These are phyloP conservation scores for Virgularia gustaviana DNA, from an alignment of 92 coral and sea anemone genomes.

Conservation along the genomic window DNA sequence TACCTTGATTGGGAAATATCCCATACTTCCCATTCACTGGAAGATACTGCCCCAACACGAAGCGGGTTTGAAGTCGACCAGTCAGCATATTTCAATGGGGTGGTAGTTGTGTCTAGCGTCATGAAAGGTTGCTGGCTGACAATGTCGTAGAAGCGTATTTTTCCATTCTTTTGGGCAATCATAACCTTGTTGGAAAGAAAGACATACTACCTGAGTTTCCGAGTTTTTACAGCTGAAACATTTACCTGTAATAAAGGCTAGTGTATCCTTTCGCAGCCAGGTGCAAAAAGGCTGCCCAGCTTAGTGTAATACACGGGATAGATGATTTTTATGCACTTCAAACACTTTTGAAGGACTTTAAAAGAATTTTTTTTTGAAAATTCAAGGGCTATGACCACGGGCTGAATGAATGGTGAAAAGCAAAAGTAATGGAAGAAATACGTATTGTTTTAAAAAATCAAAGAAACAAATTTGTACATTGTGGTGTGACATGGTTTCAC, in stretches of 20 bases:
- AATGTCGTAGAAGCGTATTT: slow-evolving; percentile 82
- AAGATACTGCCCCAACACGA: slow-evolving; percentile 84
- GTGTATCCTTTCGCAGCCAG: not conserved
- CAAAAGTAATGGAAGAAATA: no score
- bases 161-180: slow-evolving; percentile 97
- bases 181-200: slow-evolving; percentile 56
- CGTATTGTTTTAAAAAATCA: no score
- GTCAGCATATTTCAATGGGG: slow-evolving; percentile 86
- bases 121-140: slow-evolving; percentile 90
- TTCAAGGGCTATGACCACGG: no score
- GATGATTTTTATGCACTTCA: no score
- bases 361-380: no score
- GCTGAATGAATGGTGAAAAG: no score
- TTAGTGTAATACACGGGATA: no score
- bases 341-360: no score
- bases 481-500: no score
- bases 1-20: slow-evolving; percentile 95
- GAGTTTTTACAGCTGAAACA: not conserved
- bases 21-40: slow-evolving; percentile 95
- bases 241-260: not conserved
- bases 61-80: slow-evolving; percentile 80
- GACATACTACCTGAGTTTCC: not conserved
- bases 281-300: no score
- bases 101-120: slow-evolving; percentile 73
- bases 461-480: no score